These are phyloP conservation scores for Neoitamus cyanurus DNA, from an alignment of 2,888 invertebrate species.

Conservation along the genomic window DNA sequence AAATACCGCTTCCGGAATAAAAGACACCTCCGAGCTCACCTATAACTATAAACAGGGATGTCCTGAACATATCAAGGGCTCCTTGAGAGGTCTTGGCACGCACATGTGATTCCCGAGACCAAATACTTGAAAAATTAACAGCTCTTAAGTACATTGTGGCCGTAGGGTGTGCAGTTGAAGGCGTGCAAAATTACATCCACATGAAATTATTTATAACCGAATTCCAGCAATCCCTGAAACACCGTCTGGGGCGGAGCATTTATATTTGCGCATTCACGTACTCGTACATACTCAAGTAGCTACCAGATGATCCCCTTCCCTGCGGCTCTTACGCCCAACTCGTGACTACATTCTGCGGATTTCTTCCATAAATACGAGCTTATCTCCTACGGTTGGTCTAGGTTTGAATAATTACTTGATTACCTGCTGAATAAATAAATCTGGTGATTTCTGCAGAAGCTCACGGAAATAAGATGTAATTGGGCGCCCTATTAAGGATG, in stretches of 20 bases:
- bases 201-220: background rate
- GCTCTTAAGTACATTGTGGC: background rate
- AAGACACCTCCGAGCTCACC: background rate
- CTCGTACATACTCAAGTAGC: background rate
- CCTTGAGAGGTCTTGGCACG: background rate
- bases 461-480: background rate
- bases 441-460: background rate
- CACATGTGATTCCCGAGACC: background rate
- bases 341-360: background rate
- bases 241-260: background rate
- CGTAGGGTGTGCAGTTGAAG: background rate
- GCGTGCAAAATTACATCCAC: background rate
- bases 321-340: background rate
- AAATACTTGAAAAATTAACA: background rate
- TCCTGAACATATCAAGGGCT: background rate
- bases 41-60: background rate
- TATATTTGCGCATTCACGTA: background rate
- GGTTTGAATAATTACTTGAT: slow-evolving; percentile 1
- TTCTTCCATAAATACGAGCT: background rate
- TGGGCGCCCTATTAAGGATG: background rate
- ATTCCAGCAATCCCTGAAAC: background rate
- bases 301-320: background rate
- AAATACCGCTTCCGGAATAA: background rate
- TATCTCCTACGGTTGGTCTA: background rate
- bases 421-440: slow-evolving; percentile 1